Percentiles rank a stretch among this genome's conserved stretches.
Evolutionary conservation across 2,888 invertebrate species (phyloP).

Genomic region (Amiota minor): DNA sequence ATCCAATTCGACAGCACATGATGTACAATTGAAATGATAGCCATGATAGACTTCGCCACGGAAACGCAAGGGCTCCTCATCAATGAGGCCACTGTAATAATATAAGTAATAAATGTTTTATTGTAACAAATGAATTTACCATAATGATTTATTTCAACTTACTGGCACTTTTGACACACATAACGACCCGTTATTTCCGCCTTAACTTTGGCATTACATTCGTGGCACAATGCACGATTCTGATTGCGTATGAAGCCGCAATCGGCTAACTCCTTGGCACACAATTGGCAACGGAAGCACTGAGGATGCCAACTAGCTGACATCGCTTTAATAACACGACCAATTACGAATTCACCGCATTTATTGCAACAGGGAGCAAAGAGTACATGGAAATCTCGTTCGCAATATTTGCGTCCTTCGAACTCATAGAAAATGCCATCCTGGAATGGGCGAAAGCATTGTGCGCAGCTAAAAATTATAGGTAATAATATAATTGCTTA

Average conservation of each 20-base stretch:
- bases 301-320: slow-evolving; percentile 98
- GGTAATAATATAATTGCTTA: neutral
- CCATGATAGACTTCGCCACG: slow-evolving; percentile 98
- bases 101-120: neutral
- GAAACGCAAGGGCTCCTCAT: slow-evolving; percentile 91
- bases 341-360: slow-evolving; percentile 96
- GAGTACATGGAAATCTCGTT: slow-evolving; percentile 97
- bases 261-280: slow-evolving; percentile 92
- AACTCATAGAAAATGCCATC: slow-evolving; percentile 99
- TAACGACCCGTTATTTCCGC: slow-evolving; percentile 96
- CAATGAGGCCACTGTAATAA: slow-evolving; percentile 84
- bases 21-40: slow-evolving; percentile 98
- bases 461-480: slow-evolving; percentile 85
- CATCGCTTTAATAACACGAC: slow-evolving; percentile 99
- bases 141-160: slow-evolving; percentile 73
- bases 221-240: slow-evolving; percentile 89
- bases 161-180: slow-evolving; percentile 99
- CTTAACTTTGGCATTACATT: slow-evolving; percentile 96
- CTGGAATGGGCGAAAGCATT: slow-evolving; percentile 97
- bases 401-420: slow-evolving; percentile 99
- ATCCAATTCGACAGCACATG: slow-evolving; percentile 93
- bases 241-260: slow-evolving; percentile 96
- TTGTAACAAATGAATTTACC: neutral
- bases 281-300: slow-evolving; percentile 97
- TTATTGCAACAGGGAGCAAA: slow-evolving; percentile 94